A percentile compares a stretch with the other conserved stretches of the same genome.
Conservation (phyloP, 2,888 invertebrate species). For the Metallyticus violacea region DNA sequence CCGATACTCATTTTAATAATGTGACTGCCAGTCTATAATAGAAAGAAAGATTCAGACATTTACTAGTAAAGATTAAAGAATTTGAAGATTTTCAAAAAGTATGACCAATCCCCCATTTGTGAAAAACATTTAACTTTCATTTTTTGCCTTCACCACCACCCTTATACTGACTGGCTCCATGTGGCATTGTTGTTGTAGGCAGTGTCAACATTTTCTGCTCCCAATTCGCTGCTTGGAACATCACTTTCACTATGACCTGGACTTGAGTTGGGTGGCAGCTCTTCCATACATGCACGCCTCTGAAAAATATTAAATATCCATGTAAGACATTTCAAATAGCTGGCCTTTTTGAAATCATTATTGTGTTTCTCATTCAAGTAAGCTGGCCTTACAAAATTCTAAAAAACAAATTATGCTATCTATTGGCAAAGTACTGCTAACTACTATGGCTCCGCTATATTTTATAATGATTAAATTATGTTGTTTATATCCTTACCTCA, state of each 20-base stretch:
- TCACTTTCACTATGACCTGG: background rate
- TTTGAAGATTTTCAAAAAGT: background rate
- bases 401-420: too few species aligned
- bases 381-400: too few species aligned
- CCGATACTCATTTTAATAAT: too few species aligned
- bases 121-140: background rate
- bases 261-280: background rate
- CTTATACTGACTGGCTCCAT: constrained; percentile 10
- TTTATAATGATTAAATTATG: too few species aligned
- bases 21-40: background rate
- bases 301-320: background rate
- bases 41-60: background rate
- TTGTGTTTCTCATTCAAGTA: too few species aligned
- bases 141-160: background rate
- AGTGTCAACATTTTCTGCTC: background rate
- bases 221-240: background rate
- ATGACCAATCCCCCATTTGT: background rate
- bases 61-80: background rate
- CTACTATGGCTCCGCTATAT: too few species aligned
- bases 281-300: background rate
- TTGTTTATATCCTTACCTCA: background rate
- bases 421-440: too few species aligned
- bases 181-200: background rate
- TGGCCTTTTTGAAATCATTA: too few species aligned
- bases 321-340: too few species aligned